These are phyloP conservation scores for Diacarnus erythraeanus DNA, from an alignment of 37 sponge, comb jelly and placozoan genomes.

Conservation along the genomic window DNA sequence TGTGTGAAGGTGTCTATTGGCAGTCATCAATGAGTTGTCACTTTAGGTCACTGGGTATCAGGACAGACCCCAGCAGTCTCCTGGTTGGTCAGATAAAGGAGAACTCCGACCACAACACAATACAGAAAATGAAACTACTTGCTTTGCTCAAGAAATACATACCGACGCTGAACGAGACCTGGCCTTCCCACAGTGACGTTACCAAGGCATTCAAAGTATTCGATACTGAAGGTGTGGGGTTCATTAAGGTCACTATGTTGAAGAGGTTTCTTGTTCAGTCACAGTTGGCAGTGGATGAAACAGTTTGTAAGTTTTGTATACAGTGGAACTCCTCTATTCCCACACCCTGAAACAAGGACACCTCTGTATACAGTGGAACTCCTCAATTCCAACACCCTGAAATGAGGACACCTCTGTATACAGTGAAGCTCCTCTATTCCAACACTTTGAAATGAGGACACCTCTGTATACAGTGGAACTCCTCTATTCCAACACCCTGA, in stretches of 20 bases:
- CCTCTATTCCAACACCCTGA: neutral
- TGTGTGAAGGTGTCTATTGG: too few species aligned
- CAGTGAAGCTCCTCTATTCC: neutral
- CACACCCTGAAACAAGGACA: neutral
- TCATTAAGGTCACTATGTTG: slow-evolving; percentile 63
- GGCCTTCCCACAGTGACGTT: slow-evolving; percentile 61
- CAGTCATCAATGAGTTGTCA: too few species aligned
- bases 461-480: neutral
- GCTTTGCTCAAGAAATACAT: slow-evolving; percentile 6
- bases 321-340: neutral
- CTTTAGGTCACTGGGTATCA: slow-evolving; percentile 33
- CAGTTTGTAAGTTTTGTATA: slow-evolving; percentile 24
- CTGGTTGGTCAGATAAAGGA: slow-evolving; percentile 21
- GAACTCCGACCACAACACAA: neutral
- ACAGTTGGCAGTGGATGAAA: slow-evolving; percentile 50
- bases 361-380: neutral
- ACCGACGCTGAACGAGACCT: neutral
- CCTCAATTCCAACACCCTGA: neutral
- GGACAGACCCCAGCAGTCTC: neutral
- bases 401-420: neutral
- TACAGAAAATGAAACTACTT: slow-evolving; percentile 8
- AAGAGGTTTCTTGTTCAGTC: slow-evolving; percentile 65
- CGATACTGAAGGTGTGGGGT: slow-evolving; percentile 68
- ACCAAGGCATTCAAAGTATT: slow-evolving; percentile 67
- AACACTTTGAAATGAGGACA: neutral